A percentile compares a stretch with the other conserved stretches of the same genome.
Evolutionary conservation across 1,140 invertebrate genomes (phyloP).

Genomic region (Neodiprion virginianus): DNA sequence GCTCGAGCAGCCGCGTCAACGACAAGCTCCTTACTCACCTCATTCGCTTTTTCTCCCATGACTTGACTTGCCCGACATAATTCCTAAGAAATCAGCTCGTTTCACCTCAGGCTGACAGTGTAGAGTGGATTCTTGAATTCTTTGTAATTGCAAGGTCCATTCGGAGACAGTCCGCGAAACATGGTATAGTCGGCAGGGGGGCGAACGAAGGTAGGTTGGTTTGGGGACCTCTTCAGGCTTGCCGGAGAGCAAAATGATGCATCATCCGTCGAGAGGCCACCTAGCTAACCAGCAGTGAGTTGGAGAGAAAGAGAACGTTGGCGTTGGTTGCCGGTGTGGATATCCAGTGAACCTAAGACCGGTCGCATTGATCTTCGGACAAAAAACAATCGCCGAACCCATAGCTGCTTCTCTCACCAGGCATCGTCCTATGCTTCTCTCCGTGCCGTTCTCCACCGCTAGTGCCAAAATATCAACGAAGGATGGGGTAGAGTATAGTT

Average conservation of each 20-base stretch:
- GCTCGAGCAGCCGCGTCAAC: too few relatives aligned
- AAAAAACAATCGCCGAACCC: constrained; percentile 46
- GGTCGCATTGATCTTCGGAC: constrained; percentile 53
- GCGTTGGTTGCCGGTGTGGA: constrained; percentile 17
- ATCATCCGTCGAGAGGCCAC: constrained; percentile 15
- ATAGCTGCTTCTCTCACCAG: not conserved
- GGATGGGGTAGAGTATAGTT: too few relatives aligned
- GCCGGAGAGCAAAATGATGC: constrained; percentile 48
- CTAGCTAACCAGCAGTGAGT: not conserved
- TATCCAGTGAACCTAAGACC: constrained; percentile 45
- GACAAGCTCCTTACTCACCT: too few relatives aligned
- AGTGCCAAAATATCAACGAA: not conserved
- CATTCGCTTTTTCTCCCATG: constrained; percentile 21
- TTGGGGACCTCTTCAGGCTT: constrained; percentile 44
- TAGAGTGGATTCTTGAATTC: too few relatives aligned
- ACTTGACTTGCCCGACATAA: constrained; percentile 29
- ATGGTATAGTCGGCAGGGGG: not conserved
- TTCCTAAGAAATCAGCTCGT: not conserved
- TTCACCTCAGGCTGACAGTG: too few relatives aligned
- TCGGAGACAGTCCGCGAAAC: too few relatives aligned
- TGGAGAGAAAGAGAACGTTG: not conserved
- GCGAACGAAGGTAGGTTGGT: constrained; percentile 31
- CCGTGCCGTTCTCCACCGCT: not conserved
- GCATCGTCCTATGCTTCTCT: not conserved
- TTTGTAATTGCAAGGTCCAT: too few relatives aligned